Percentiles rank a stretch among this genome's conserved stretches.
Evolutionary conservation across 2,797 vertebrate genomes (phyloP).

Genomic region (Cuculus canorus): DNA sequence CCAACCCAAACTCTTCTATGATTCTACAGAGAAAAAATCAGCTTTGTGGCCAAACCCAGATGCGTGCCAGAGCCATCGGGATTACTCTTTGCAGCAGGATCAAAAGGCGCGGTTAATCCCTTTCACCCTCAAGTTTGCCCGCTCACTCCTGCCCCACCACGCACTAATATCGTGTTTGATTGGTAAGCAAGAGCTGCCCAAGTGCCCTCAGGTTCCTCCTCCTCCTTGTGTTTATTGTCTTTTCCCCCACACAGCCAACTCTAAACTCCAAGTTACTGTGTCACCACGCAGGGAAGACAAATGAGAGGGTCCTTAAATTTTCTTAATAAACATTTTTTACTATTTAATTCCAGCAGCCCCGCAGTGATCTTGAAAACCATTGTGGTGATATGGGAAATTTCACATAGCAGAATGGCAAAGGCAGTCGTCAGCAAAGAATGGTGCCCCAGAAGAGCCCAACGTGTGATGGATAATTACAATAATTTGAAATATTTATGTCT

Average conservation of each 20-base stretch:
- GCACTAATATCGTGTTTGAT: not conserved
- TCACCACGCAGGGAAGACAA: not conserved
- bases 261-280: not conserved
- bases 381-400: not conserved
- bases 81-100: not conserved
- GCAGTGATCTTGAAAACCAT: not conserved
- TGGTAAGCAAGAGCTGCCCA: not conserved
- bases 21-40: not conserved
- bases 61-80: rapidly evolving
- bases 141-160: not conserved
- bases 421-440: not conserved
- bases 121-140: not conserved
- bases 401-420: not conserved
- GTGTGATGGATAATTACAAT: not conserved
- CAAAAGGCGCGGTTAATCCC: no score
- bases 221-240: not conserved
- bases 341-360: not conserved
- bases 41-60: not conserved
- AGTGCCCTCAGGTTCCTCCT: not conserved
- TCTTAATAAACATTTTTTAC: not conserved
- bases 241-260: not conserved
- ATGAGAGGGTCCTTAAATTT: not conserved
- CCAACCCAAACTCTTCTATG: no score
- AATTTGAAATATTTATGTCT: not conserved
- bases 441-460: not conserved